Evolutionary conservation across 2,113 vertebrate species (phyloP).

Genomic region (Nothocercus nigrocapillus): DNA sequence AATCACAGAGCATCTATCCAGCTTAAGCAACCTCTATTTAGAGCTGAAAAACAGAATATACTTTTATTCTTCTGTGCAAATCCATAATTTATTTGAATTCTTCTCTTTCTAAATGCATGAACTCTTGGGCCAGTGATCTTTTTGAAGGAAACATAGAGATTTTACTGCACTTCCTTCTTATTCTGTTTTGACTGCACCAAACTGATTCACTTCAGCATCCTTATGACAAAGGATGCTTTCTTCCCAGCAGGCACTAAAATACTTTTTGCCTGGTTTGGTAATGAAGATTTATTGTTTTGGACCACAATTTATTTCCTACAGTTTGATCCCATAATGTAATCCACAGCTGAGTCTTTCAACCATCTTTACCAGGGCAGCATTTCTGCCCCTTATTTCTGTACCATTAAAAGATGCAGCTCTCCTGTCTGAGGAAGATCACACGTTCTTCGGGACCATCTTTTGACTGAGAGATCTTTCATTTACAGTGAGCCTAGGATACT

Average conservation of each 20-base stretch:
- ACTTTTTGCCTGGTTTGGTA: not conserved
- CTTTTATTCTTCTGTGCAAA: not conserved
- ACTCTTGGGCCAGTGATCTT: not conserved
- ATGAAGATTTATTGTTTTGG: not conserved
- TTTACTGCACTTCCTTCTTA: constrained; percentile 33
- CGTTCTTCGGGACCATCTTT: constrained; percentile 29
- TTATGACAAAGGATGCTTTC: constrained; percentile 39
- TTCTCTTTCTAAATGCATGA: constrained; percentile 4
- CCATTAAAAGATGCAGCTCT: not conserved
- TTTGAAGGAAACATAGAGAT: not conserved
- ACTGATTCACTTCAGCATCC: constrained; percentile 65
- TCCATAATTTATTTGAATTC: constrained; percentile 5
- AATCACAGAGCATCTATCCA: not conserved
- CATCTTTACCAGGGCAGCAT: not conserved
- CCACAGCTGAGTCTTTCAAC: constrained; percentile 6
- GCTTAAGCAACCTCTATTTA: not conserved
- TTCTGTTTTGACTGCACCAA: constrained; percentile 41
- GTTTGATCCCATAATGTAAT: not conserved
- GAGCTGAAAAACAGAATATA: not conserved
- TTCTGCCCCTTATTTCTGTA: not conserved
- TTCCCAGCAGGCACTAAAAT: constrained; percentile 25
- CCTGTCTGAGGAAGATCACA: not conserved
- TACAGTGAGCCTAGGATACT: not conserved
- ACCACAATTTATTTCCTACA: constrained; percentile 12
- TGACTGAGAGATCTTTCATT: constrained; percentile 44